phyloP scores from a whole-genome alignment of 2,113 vertebrate genomes.

The Campylorhamphus procurvoides region DNA sequence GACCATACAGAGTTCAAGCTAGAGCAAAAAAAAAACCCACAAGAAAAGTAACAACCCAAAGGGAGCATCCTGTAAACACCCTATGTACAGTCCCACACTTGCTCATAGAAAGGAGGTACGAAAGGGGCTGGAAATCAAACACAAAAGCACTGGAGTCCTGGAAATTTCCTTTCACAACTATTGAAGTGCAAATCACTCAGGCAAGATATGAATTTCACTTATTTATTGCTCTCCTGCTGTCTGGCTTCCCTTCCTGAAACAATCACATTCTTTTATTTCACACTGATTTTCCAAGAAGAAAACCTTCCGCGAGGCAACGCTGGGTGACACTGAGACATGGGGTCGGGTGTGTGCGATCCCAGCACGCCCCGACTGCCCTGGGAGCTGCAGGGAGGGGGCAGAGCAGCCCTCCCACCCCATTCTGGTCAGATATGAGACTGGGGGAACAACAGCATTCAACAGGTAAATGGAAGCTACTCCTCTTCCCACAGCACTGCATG shows the following conservation, averaged over 20 bases:
- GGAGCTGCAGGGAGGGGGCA: neutral
- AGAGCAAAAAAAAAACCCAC: constrained; percentile 75
- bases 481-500: neutral
- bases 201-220: constrained; percentile 72
- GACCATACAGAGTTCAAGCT: constrained; percentile 77
- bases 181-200: constrained; percentile 77
- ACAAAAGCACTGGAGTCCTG: constrained; percentile 75
- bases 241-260: constrained; percentile 64
- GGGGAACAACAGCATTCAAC: constrained; percentile 15
- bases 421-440: neutral
- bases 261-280: constrained; percentile 61
- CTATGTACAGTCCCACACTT: constrained; percentile 71
- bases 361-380: neutral
- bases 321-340: neutral
- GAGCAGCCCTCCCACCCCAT: neutral
- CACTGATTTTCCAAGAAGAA: constrained; percentile 68
- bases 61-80: constrained; percentile 69
- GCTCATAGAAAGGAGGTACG: constrained; percentile 73
- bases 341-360: neutral
- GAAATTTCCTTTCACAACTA: constrained; percentile 74
- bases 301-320: constrained; percentile 41
- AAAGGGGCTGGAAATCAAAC: constrained; percentile 74
- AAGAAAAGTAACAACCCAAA: constrained; percentile 63
- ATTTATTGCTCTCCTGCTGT: constrained; percentile 81
- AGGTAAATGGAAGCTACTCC: neutral